Percentiles rank a stretch among this genome's conserved stretches.
Evolutionary conservation across 2,113 vertebrate genomes (phyloP).

Genomic region (Synodontis membranacea): DNA sequence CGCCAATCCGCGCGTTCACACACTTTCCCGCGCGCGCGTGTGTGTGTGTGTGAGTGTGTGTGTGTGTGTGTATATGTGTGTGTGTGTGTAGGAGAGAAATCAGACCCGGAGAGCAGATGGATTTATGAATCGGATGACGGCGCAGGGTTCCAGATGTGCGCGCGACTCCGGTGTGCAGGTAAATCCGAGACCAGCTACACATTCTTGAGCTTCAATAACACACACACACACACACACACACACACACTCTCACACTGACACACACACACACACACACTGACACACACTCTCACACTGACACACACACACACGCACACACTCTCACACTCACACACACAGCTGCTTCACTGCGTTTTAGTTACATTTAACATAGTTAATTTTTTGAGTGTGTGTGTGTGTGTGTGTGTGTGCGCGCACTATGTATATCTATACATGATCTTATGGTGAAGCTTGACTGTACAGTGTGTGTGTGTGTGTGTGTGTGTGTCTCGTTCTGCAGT

Average conservation of each 20-base stretch:
- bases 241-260: not conserved
- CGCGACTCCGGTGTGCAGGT: not conserved
- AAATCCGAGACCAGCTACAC: not conserved
- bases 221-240: conserved; percentile 13
- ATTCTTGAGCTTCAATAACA: not conserved
- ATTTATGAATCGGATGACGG: conserved; percentile 13
- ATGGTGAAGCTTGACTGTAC: not conserved
- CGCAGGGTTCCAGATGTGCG: not conserved
- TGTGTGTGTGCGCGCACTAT: not conserved
- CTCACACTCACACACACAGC: not conserved
- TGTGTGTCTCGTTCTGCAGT: not conserved
- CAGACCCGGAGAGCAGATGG: conserved; percentile 11
- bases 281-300: not conserved
- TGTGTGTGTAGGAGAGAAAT: not conserved
- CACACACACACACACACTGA: not conserved
- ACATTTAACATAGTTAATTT: not conserved
- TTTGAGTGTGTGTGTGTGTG: not conserved
- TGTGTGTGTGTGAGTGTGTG: not conserved
- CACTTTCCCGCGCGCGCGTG: not conserved
- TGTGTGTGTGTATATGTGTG: not conserved
- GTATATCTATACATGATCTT: not conserved
- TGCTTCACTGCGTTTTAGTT: not conserved
- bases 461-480: conserved; percentile 4
- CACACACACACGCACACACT: conserved; percentile 16
- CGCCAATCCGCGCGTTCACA: not conserved